Evolutionary conservation across 30 jellyfish, hydroid and myxozoan species (phyloP), one percentile per base, ranked within the genome.

Genomic region (Turritopsis rubra): DNA sequence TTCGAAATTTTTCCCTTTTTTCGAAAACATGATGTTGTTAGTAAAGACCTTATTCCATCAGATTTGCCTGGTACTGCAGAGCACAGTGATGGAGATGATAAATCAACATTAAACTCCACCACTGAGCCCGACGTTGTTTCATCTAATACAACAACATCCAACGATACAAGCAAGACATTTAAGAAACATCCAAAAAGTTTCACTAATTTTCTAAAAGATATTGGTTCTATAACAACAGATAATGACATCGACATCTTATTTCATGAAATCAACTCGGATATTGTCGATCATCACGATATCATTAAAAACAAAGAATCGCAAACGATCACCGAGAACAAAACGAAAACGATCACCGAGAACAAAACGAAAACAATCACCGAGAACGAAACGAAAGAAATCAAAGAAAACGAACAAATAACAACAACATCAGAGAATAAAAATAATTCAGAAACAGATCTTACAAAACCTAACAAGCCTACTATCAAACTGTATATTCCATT

Each of bases 1-100:
- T 94, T 94, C 79, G 99, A 94, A 77, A 85, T 94, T 18, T 22
- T 75, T 26, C 99, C 99, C 30, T 89, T 90, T 75, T 94, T 94
- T 77, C 91, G 99, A 29, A 23, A 73, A 7, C 75, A 53, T 20
- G 52, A 28, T 71, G 53, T 54, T 4, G 28, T 25, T 13, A 73
- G 71, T 26, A 73, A 73, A 29, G 77, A 68, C 8, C 28, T n/a
- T 9, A 27, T 68, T 19, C 77, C 77, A 27, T 1, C 77, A 68
- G 77, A 68, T 68, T n/a, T n/a, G 30, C 77, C 77, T 7, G 30
- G 77, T 68, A n/a, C 77, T 41, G 60, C 13, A 41, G 60, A 41
- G 13, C 60, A 41, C 60, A 41, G 13, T 41, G 60, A 41, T 41
- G 60, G 60, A 41, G 60, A 41, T 41, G 13, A 41, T 13, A 41